Percentiles rank a stretch among this genome's conserved stretches.
Conservation (phyloP, 2,888 invertebrate species). For the Melikaiella ostensackeni region DNA sequence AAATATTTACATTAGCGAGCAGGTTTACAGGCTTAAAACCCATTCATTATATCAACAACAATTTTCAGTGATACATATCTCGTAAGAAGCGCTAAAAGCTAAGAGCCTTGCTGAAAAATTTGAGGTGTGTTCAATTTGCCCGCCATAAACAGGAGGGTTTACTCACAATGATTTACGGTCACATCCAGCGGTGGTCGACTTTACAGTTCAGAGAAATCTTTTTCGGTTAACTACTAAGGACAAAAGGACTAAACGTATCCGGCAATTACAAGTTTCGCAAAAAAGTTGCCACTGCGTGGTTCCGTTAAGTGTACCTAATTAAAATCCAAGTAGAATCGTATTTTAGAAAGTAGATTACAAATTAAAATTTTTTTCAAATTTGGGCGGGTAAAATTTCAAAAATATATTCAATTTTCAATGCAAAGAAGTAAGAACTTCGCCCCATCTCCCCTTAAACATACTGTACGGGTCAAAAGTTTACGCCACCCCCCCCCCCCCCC, state of each 20-base stretch:
- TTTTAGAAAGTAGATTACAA: not conserved
- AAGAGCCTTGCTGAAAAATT: not conserved
- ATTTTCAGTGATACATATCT: not conserved
- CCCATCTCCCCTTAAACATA: no score
- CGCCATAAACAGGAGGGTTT: slow-evolving; percentile 5
- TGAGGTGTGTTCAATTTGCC: slow-evolving; percentile 10
- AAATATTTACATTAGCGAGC: not conserved
- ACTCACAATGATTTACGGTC: not conserved
- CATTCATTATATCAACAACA: slow-evolving; percentile 4
- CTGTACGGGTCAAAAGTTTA: no score
- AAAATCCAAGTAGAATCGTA: not conserved
- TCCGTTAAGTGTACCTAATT: not conserved
- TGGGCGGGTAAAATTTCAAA: no score
- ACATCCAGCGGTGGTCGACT: not conserved
- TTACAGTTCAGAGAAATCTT: not conserved
- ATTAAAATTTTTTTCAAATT: not conserved
- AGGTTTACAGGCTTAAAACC: not conserved
- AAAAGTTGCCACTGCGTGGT: not conserved
- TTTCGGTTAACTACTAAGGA: not conserved
- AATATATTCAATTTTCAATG: no score
- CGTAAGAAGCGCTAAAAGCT: not conserved
- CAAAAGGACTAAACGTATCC: not conserved
- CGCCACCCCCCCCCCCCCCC: no score
- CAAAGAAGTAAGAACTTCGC: no score
- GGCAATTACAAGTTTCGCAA: not conserved